Evolutionary conservation across 2,113 vertebrate genomes (phyloP).

Genomic region (Laticauda laticaudata): DNA sequence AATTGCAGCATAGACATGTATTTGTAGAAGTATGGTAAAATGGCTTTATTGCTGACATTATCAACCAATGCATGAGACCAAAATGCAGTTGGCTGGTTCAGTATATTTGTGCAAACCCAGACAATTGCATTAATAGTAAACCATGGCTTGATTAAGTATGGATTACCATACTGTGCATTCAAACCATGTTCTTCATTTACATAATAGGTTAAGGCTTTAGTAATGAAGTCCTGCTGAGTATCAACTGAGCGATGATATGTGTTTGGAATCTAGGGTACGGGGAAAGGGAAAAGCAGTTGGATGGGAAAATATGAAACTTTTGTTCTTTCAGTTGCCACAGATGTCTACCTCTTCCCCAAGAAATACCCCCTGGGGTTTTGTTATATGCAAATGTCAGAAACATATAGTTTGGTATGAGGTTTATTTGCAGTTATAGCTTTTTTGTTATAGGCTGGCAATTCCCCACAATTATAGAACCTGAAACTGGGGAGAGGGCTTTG

Average conservation of each 20-base stretch:
- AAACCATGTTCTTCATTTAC: background rate
- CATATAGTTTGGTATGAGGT: background rate
- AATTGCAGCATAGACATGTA: background rate
- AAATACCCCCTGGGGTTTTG: background rate
- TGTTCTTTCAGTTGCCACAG: background rate
- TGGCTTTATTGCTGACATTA: background rate
- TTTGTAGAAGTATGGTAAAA: background rate
- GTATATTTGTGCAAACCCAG: background rate
- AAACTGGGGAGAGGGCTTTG: background rate
- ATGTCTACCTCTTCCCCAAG: background rate
- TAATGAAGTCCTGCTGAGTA: background rate
- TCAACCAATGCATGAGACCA: background rate
- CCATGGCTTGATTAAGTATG: background rate
- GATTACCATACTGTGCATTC: background rate
- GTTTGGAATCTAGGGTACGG: background rate
- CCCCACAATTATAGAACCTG: background rate
- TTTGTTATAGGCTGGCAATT: background rate
- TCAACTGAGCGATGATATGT: background rate
- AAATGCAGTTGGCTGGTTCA: background rate
- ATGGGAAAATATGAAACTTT: background rate
- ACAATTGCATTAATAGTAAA: background rate
- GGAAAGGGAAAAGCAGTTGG: background rate
- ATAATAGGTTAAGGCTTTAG: background rate
- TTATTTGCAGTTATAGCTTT: background rate
- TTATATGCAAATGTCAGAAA: background rate